Evolutionary conservation across 2,113 vertebrate species (phyloP), one percentile per base, ranked within the genome.

Genomic region (Lampris incognitus): DNA sequence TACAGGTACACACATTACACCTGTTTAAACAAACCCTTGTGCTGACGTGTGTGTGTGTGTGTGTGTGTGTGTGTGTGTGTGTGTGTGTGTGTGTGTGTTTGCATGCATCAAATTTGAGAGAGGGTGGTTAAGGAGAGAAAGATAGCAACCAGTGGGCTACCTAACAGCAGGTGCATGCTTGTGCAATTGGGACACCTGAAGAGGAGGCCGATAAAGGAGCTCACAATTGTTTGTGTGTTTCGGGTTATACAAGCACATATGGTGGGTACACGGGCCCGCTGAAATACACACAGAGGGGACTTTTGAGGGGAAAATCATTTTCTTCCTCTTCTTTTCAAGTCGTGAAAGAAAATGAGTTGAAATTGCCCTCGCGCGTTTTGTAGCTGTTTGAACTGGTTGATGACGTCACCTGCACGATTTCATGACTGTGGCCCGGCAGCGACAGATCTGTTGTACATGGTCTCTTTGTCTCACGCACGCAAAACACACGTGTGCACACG

Each of bases 1-100:
- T 82, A 87, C 87, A 91, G 86, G 84, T 87, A 86, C 65, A 88
- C 78, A 72, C 72, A 76, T 78, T 76, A 52, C 86, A 93, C 87
- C 88, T 92, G 91, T 91, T 85, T 78, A 88, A 89, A 88, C 86
- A 90, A 65, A 76, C 68, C 72, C 5, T 10, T 13, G 70, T 46
- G 55, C 39, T 58, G 1, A 40, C 67, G 69, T 77, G 62, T 64
- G 64, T 61, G 63, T 42, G 65, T 6, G 67, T 39, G 64, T 44
- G 54, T 38, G 42, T 8, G 41, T 24, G 41, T 46, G 41, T 38
- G 37, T 8, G 42, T 48, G 54, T 46, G 68, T 63, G 74, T 10
- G 42, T 4, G 10, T 10, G 1, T 24, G 66, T 11, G 58, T 37
- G 38, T 62, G 59, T 46, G 66, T 9, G 61, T 3, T 24, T 24